Conservation (phyloP, 2,113 vertebrate species). For the Xiphophorus maculatus region DNA sequence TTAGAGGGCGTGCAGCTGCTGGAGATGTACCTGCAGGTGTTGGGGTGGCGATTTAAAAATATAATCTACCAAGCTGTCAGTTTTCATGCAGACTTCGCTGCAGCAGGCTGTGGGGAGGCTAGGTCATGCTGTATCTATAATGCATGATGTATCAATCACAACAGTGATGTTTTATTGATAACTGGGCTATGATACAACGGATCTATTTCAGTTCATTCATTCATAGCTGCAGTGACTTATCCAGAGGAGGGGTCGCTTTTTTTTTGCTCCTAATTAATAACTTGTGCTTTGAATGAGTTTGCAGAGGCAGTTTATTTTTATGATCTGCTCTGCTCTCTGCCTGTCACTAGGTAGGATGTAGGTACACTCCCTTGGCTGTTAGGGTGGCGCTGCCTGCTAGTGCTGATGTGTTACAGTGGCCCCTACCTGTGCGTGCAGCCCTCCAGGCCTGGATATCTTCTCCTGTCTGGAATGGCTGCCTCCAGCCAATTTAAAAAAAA, state of each 20-base stretch:
- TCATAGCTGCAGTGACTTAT: constrained; percentile 51
- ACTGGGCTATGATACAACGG: constrained; percentile 58
- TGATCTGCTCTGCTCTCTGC: constrained; percentile 46
- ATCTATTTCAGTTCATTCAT: constrained; percentile 67
- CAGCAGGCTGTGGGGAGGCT: constrained; percentile 59
- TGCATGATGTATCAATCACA: constrained; percentile 31
- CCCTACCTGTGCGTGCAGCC: constrained; percentile 72
- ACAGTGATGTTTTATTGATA: constrained; percentile 68
- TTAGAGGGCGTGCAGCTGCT: constrained; percentile 61
- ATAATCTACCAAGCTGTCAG: constrained; percentile 60
- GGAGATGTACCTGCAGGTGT: constrained; percentile 64
- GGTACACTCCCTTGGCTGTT: constrained; percentile 69
- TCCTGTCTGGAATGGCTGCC: neutral
- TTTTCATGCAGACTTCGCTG: constrained; percentile 70
- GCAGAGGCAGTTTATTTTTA: constrained; percentile 27
- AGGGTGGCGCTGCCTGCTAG: constrained; percentile 69
- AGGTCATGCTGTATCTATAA: constrained; percentile 69
- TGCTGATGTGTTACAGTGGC: constrained; percentile 73
- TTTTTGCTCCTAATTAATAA: constrained; percentile 23
- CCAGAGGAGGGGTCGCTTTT: constrained; percentile 11
- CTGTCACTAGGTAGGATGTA: constrained; percentile 78
- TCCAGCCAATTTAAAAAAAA: neutral
- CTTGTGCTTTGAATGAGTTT: constrained; percentile 50
- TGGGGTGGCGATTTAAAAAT: constrained; percentile 40
- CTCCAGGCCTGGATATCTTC: constrained; percentile 48